Evolutionary conservation across 2,797 vertebrate species (phyloP).

Genomic region (Syndactyla subalaris): DNA sequence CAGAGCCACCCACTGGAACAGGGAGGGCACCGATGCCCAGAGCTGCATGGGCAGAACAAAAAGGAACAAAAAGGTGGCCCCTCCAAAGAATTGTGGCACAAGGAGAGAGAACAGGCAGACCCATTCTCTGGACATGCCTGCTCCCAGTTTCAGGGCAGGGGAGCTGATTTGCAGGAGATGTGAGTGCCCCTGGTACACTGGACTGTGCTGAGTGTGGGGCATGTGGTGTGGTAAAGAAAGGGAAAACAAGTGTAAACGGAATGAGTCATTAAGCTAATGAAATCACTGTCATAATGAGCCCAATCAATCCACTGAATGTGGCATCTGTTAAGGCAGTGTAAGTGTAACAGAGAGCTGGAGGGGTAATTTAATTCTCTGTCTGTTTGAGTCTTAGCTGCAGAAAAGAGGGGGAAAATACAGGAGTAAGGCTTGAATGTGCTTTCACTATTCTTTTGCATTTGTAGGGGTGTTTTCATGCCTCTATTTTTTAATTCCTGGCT

Average conservation of each 20-base stretch:
- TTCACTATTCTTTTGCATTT: background rate
- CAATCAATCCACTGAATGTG: background rate
- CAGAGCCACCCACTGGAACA: background rate
- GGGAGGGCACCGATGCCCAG: background rate
- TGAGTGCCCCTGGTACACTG: background rate
- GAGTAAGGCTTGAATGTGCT: background rate
- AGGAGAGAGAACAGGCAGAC: background rate
- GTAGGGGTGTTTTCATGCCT: background rate
- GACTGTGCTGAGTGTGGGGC: background rate
- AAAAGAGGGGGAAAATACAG: background rate
- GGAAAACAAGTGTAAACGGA: background rate
- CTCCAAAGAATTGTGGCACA: background rate
- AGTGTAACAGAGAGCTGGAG: background rate
- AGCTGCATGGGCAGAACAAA: background rate
- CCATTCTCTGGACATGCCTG: background rate
- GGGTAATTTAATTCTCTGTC: background rate
- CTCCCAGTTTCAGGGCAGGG: background rate
- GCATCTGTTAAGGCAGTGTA: background rate
- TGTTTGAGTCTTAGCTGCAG: background rate
- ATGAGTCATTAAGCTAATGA: slow-evolving; percentile 31
- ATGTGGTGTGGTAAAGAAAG: background rate
- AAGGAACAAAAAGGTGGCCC: background rate
- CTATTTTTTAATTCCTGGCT: background rate
- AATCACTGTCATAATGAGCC: slow-evolving; percentile 32
- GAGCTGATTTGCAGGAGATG: background rate